Base-by-base conservation (phyloP, 2,113 vertebrate genomes). In the Pyxicephalus adspersus region DNA sequence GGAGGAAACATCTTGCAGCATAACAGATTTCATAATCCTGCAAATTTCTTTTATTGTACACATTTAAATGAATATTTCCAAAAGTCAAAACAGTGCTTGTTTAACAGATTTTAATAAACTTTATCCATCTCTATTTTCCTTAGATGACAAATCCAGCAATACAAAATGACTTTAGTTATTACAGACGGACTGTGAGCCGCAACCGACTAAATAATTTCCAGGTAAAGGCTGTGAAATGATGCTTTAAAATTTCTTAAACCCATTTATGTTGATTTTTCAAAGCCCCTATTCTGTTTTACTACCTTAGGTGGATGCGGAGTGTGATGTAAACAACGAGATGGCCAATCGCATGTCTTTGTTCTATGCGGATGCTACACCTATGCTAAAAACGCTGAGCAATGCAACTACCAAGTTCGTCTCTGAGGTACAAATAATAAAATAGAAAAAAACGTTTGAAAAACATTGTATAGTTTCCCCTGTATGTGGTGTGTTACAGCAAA, bases 341-440 rank as follows among this genome's bases (percentile, higher is more conserved):
- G 98, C 98, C 89, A 99, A 99, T 91, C 92, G 98, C 88, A 99
- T 99, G 95, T 99, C 98, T 84, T 93, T 99, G 84, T 99, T 99
- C 92, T 99, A 99, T 0, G 98, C 97, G 45, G 98, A 99, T 83
- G 98, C 98, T 68, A 99, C 98, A 0, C 98, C 98, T 31, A 99
- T 99, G 98, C 91, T 99, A 87, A 99, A 99, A 91, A 96, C 98
- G 1, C 90, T 99, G 89, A 99, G 98, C 70, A 97, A 98, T 64
- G 95, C 95, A 86, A 99, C 96, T 3, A 99, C 97, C 0, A 99
- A 98, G 87, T 99, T 99, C 90, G 98, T 99, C 18, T 99, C 97
- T 0, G 97, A 99, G 95, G 98, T 99, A 77, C 92, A 91, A 51
- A 5, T 34, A 0, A 5, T n/a, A 25, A 2, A 50, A 76, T 63